phyloP scores from a whole-genome alignment of 2,888 invertebrate genomes.

The Oscheius onirici region DNA sequence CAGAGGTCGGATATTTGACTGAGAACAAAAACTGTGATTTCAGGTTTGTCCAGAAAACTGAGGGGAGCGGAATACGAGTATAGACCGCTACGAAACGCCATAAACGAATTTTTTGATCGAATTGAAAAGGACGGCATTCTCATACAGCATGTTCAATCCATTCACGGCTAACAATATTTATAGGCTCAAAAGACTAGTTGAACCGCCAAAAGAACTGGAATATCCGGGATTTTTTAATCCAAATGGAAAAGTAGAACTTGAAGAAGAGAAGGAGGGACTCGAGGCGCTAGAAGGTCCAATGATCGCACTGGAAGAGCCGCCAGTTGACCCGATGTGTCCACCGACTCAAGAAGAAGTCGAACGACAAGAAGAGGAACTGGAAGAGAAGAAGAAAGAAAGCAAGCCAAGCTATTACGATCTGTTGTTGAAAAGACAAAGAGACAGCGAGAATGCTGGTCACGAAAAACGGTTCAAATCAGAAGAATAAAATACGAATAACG shows the following conservation, averaged over 20 bases:
- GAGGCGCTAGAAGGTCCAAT: not conserved
- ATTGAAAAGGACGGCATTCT: conserved; percentile 41
- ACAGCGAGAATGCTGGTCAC: conserved; percentile 29
- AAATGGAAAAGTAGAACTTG: conserved; percentile 43
- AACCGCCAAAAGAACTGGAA: conserved; percentile 53
- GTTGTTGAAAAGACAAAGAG: conserved; percentile 41
- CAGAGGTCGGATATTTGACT: conserved; percentile 27
- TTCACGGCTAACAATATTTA: not conserved
- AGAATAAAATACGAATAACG: not conserved
- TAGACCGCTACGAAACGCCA: conserved; percentile 24
- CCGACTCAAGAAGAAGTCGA: conserved; percentile 46
- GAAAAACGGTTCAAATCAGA: conserved; percentile 36
- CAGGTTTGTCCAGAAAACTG: conserved; percentile 40
- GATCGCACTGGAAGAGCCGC: conserved; percentile 26
- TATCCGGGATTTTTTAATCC: conserved; percentile 49
- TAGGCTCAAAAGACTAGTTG: conserved; percentile 44
- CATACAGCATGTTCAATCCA: conserved; percentile 15
- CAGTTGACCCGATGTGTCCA: conserved; percentile 49
- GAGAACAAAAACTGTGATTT: not conserved
- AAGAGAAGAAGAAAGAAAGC: conserved; percentile 38
- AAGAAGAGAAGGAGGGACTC: conserved; percentile 40
- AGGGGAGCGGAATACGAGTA: conserved; percentile 38
- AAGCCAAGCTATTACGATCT: conserved; percentile 52
- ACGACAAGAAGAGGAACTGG: conserved; percentile 39
- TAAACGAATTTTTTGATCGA: conserved; percentile 27